These are phyloP conservation scores for Chrysotoxum bicinctum DNA, from an alignment of 2,888 invertebrate species.

Conservation along the genomic window DNA sequence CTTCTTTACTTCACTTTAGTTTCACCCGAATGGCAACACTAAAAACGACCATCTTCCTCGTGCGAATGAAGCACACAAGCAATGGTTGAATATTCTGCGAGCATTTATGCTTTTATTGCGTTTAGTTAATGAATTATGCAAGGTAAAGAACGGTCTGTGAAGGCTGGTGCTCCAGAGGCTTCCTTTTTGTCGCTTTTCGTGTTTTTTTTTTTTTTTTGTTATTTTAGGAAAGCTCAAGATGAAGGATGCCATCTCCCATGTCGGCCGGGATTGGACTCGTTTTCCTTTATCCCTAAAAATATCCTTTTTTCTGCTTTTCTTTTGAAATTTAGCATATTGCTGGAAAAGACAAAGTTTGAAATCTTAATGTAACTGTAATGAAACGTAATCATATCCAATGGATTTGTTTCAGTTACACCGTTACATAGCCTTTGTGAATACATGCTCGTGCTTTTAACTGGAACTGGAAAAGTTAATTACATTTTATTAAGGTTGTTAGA, in stretches of 20 bases:
- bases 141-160: constrained; percentile 63
- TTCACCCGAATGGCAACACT: neutral
- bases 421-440: constrained; percentile 25
- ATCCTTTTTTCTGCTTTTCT: constrained; percentile 21
- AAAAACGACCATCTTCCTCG: no score
- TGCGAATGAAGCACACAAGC: constrained; percentile 2
- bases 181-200: constrained; percentile 24
- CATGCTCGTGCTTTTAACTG: neutral
- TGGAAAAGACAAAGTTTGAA: constrained; percentile 40
- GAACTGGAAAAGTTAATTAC: constrained; percentile 1
- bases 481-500: constrained; percentile 49
- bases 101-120: constrained; percentile 70
- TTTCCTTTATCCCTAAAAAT: constrained; percentile 30
- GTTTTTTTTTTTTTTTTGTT: neutral
- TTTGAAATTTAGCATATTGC: constrained; percentile 40
- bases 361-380: constrained; percentile 60
- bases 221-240: neutral
- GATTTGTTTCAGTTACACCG: constrained; percentile 55
- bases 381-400: constrained; percentile 63
- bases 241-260: neutral
- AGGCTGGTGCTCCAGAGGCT: constrained; percentile 33
- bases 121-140: constrained; percentile 71
- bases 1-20: neutral
- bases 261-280: constrained; percentile 14
- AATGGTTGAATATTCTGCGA: constrained; percentile 36